Base-by-base conservation (phyloP, 53 echinoderm and acorn worm genomes). In the Holothuria leucospilota region DNA sequence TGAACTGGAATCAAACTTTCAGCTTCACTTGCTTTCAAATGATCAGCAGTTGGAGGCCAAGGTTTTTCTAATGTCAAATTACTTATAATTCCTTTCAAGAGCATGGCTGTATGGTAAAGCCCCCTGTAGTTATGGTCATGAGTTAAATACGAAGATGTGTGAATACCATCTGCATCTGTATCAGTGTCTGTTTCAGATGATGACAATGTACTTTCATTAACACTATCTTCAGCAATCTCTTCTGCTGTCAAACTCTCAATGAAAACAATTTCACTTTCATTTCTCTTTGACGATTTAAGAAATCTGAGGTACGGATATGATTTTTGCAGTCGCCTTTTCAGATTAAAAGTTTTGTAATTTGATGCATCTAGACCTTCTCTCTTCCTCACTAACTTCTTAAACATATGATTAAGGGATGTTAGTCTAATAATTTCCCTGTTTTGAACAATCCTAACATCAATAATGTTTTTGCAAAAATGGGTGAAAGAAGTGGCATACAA, bases 211-310 rank as follows among this genome's bases (percentile, higher is more conserved):
- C 26, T 25, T 69, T 59, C 20, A 34, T 69, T 69, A 34, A 69
- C 25, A 39, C 69, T 29, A 69, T 28, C 29, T 69, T 25, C 2
- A 69, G 29, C 34, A 41, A 69, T 69, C 34, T 69, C 69, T 26
- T 8, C 77, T 24, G 77, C 46, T 51, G 11, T 75, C 49, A 75
- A 42, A 5, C 49, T 51, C 49, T 75, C 77, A 42, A 75, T 51
- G 24, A 51, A 51, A 1, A 75, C 77, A 9, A 75, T 21, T 9
- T 75, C 6, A 75, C 77, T 75, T n/a, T 75, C 77, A 75, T 75
- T 75, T 59, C 60, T 59, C 60, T 59, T 59, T 59, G 60, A 59
- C 13, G 60, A 59, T 59, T 13, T 20, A 59, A 59, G 60, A 59
- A 59, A 59, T 59, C 60, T 59, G 13, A 59, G 60, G 60, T 59